Percentiles rank a stretch among this genome's conserved stretches.
phyloP scores from a whole-genome alignment of 2,113 vertebrate genomes.

The Elephas maximus region DNA sequence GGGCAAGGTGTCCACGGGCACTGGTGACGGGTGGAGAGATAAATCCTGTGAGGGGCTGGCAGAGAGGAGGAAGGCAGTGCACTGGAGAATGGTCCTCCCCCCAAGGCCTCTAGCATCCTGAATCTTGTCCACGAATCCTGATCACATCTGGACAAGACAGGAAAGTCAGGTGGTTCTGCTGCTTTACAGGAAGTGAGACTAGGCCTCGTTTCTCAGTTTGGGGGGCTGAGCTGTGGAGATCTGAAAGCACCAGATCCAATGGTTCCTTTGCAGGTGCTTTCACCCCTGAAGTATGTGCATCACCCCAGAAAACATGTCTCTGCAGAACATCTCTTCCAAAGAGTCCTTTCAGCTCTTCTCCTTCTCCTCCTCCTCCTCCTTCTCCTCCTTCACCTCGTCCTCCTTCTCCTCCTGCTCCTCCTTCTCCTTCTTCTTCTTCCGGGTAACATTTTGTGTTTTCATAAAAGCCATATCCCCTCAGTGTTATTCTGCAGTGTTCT shows the following conservation, averaged over 20 bases:
- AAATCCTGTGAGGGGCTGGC: background rate
- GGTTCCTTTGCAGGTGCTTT: fast-evolving
- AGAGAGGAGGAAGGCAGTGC: fast-evolving
- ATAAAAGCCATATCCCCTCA: constrained; percentile 61
- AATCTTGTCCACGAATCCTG: too few species aligned
- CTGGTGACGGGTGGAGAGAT: fast-evolving
- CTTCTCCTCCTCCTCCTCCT: background rate
- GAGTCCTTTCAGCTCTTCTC: background rate
- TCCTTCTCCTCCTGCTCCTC: background rate
- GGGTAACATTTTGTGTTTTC: constrained; percentile 75
- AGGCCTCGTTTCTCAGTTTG: fast-evolving
- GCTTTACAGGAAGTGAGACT: fast-evolving
- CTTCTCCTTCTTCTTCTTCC: background rate
- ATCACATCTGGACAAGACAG: fast-evolving
- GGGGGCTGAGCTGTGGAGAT: background rate
- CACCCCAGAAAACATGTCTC: background rate
- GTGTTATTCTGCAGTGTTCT: background rate
- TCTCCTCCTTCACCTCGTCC: background rate
- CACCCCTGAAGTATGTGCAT: fast-evolving
- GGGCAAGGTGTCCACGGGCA: background rate
- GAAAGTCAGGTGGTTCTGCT: fast-evolving
- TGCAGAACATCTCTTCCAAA: background rate
- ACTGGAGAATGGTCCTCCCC: fast-evolving
- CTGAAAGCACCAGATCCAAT: background rate
- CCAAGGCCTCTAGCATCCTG: fast-evolving